These are phyloP conservation scores for Ormyrus pomaceus DNA, from an alignment of 2,888 invertebrate genomes.

Conservation along the genomic window DNA sequence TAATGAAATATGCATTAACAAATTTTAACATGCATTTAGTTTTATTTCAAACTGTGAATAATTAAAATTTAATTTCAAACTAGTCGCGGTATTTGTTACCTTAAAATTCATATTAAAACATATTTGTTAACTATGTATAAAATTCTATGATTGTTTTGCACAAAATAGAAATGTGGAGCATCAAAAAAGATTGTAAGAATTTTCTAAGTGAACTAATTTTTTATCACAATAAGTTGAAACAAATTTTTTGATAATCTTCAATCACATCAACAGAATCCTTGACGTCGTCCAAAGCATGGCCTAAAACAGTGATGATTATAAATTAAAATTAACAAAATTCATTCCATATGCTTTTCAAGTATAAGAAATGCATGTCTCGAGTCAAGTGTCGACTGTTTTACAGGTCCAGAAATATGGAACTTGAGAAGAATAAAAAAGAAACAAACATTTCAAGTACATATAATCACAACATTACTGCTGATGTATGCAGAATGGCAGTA, in stretches of 20 bases:
- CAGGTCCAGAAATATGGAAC: constrained; percentile 70
- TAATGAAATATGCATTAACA: not conserved
- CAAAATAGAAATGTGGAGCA: no score
- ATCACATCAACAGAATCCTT: constrained; percentile 1
- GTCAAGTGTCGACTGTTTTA: constrained; percentile 72
- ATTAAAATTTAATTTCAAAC: no score
- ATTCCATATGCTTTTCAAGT: not conserved
- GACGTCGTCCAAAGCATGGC: not conserved
- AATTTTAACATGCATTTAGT: constrained; percentile 4
- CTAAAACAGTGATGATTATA: not conserved
- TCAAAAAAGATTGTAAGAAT: no score
- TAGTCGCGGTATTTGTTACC: no score
- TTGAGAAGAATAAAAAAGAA: constrained; percentile 59
- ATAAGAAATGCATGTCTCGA: constrained; percentile 55
- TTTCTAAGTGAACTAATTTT: no score
- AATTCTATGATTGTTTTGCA: no score
- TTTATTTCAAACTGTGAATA: not conserved
- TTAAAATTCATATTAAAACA: no score
- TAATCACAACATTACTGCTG: not conserved
- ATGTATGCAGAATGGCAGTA: not conserved
- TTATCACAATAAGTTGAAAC: no score
- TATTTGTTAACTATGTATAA: no score
- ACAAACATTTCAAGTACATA: constrained; percentile 34
- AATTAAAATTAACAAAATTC: not conserved
- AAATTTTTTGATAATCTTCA: constrained; percentile 5